Conservation (phyloP, 1,140 invertebrate species). For the Orchestia grillus region DNA sequence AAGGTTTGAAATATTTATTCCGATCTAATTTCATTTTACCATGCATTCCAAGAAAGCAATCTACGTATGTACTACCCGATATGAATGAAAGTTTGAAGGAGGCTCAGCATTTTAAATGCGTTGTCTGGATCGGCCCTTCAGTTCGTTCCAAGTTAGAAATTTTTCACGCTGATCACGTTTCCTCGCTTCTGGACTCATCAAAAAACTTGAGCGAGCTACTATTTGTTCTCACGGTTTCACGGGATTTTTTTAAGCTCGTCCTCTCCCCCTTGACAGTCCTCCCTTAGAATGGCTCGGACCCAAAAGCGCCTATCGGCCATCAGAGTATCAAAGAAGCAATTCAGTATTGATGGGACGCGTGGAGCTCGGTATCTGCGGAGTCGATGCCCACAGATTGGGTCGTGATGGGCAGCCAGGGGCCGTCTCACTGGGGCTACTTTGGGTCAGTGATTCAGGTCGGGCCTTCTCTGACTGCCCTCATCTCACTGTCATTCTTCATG, state of each 20-base stretch:
- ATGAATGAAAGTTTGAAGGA: no score
- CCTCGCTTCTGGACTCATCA: neutral
- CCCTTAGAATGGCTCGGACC: neutral
- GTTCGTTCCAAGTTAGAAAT: neutral
- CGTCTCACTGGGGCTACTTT: slow-evolving; percentile 39
- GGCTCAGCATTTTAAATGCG: neutral
- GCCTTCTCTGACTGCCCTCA: neutral
- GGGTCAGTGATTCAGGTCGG: slow-evolving; percentile 46
- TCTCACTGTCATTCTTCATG: neutral
- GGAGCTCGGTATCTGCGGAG: neutral
- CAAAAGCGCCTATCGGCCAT: slow-evolving; percentile 52
- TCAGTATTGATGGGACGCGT: slow-evolving; percentile 54
- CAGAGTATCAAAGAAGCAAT: slow-evolving; percentile 51
- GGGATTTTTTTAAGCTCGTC: neutral
- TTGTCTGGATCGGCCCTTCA: neutral
- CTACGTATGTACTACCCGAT: neutral
- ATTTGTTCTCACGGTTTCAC: neutral
- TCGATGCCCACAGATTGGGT: slow-evolving; percentile 38
- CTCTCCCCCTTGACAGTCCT: neutral
- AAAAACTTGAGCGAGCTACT: neutral
- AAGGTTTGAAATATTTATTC: no score
- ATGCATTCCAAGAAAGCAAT: no score
- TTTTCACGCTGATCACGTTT: neutral
- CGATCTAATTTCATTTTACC: no score
- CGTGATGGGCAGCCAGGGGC: slow-evolving; percentile 40